Percentiles rank a stretch among this genome's conserved stretches.
phyloP scores from a whole-genome alignment of 2,797 vertebrate species.

The Spinibarbus caldwelli region DNA sequence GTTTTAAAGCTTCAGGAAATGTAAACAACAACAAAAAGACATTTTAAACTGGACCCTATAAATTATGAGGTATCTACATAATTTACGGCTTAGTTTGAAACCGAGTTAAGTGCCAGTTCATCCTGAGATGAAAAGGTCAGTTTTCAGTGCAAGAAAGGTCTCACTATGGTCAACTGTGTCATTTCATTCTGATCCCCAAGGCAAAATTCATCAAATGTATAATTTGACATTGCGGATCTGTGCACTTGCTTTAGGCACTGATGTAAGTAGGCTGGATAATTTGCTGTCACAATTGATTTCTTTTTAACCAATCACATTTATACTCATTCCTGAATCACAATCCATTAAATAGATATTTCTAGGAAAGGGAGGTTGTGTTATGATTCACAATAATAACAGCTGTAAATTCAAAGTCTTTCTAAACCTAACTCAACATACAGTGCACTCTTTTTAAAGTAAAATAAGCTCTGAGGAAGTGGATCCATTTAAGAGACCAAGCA shows the following conservation, averaged over 20 bases:
- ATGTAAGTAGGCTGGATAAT: conserved; percentile 33
- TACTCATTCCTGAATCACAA: neutral
- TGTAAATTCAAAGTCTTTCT: neutral
- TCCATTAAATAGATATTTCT: neutral
- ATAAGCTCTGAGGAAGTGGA: neutral
- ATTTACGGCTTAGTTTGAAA: conserved; percentile 14
- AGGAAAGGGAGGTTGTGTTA: neutral
- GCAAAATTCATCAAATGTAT: conserved; percentile 14
- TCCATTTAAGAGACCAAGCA: neutral
- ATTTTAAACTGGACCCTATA: neutral
- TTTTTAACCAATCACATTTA: conserved; percentile 27
- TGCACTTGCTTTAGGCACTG: conserved; percentile 18
- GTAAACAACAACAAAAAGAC: neutral
- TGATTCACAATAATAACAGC: neutral
- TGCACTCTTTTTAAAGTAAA: neutral
- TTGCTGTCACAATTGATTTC: conserved; percentile 44
- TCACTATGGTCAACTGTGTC: neutral
- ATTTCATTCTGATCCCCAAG: conserved; percentile 23
- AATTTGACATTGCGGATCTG: neutral
- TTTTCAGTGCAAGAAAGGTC: conserved; percentile 7
- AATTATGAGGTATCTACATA: conserved; percentile 4
- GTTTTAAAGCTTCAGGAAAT: neutral
- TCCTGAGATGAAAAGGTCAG: conserved; percentile 12
- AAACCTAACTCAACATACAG: neutral
- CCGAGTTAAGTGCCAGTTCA: conserved; percentile 1